phyloP scores from a whole-genome alignment of 2,113 vertebrate species.

The Beaufortia kweichowensis region DNA sequence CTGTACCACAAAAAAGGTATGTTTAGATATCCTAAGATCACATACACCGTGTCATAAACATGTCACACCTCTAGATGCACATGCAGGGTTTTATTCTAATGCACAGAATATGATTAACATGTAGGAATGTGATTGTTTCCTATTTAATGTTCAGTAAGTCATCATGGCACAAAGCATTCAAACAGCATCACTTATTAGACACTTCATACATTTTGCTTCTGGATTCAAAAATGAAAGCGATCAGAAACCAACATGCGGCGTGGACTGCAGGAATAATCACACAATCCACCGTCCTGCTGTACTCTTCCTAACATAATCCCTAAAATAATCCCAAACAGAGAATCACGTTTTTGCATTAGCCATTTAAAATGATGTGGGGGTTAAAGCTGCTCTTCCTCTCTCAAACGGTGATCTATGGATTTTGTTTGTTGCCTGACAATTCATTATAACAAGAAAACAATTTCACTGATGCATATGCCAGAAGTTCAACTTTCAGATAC shows the following conservation, averaged over 20 bases:
- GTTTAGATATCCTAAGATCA: background rate
- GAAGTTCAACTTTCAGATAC: conserved; percentile 1
- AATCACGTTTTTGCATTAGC: conserved; percentile 21
- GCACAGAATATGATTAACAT: no score
- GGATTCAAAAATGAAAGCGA: background rate
- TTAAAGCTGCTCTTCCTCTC: background rate
- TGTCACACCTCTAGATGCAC: no score
- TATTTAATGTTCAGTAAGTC: no score
- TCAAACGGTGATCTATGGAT: conserved; percentile 19
- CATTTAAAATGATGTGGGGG: background rate
- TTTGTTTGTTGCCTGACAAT: conserved; percentile 5
- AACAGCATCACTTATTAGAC: no score
- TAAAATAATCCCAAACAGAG: conserved; percentile 4
- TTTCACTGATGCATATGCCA: conserved; percentile 15
- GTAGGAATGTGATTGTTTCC: no score
- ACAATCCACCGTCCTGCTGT: background rate
- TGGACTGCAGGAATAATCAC: background rate
- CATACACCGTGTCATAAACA: no score
- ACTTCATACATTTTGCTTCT: background rate
- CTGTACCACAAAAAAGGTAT: background rate
- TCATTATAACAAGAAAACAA: conserved; percentile 22
- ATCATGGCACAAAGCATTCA: no score
- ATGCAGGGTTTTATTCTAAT: no score
- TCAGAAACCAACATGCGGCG: background rate
- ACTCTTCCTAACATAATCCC: conserved; percentile 16